Conservation (phyloP, 2,113 vertebrate genomes). For the Columbina picui region DNA sequence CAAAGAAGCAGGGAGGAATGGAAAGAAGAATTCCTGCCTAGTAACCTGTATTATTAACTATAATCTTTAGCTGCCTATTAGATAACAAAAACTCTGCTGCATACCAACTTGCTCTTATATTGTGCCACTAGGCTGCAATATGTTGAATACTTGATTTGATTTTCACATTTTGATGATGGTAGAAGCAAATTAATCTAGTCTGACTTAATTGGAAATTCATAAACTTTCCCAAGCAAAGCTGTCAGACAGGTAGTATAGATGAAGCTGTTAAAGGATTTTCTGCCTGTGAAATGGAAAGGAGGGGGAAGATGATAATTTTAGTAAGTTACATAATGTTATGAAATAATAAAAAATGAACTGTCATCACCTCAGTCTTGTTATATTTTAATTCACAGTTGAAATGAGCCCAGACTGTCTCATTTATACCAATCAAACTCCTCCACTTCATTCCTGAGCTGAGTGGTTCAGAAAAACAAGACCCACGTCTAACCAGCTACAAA, state of each 20-base stretch:
- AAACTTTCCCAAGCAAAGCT: conserved; percentile 6
- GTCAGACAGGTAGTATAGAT: conserved; percentile 8
- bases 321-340: conserved; percentile 38
- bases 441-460: neutral
- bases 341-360: conserved; percentile 47
- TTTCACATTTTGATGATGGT: conserved; percentile 4
- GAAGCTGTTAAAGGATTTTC: conserved; percentile 39
- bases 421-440: conserved; percentile 16
- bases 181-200: conserved; percentile 29
- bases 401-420: conserved; percentile 12
- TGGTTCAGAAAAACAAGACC: neutral
- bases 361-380: neutral
- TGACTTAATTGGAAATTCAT: conserved; percentile 48
- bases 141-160: neutral
- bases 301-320: neutral
- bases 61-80: neutral
- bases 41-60: conserved; percentile 2
- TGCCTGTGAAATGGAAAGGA: neutral
- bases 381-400: conserved; percentile 43
- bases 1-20: neutral
- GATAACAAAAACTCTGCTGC: neutral
- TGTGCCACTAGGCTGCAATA: neutral
- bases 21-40: neutral
- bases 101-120: neutral
- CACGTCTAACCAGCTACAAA: neutral